Conservation (phyloP, 1,140 invertebrate genomes). For the Zaprionus davidi region DNA sequence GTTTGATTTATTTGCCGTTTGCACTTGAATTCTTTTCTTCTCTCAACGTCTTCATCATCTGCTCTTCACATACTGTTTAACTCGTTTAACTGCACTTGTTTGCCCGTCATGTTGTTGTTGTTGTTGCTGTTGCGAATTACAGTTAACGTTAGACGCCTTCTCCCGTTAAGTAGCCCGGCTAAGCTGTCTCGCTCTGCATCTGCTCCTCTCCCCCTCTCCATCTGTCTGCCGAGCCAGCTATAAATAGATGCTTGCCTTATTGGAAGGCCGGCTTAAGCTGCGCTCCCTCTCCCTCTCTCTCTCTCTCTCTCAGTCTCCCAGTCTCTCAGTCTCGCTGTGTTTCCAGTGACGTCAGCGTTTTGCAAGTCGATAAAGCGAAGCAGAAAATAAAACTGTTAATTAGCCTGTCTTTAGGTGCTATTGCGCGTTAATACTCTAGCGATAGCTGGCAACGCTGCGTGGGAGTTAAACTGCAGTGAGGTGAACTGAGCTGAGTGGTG, state of each 20-base stretch:
- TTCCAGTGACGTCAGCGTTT: slow-evolving; percentile 40
- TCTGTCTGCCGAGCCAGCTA: slow-evolving; percentile 29
- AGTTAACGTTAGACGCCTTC: slow-evolving; percentile 61
- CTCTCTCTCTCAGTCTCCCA: neutral
- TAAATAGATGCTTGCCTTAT: slow-evolving; percentile 54
- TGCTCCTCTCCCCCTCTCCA: neutral
- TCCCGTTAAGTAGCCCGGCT: slow-evolving; percentile 63
- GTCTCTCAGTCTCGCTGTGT: neutral
- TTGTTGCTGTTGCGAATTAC: slow-evolving; percentile 48
- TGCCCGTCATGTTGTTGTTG: slow-evolving; percentile 23
- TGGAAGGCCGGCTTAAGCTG: slow-evolving; percentile 35
- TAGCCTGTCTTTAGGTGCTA: slow-evolving; percentile 25
- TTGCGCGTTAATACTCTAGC: neutral
- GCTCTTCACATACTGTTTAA: slow-evolving; percentile 29
- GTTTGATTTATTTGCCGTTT: slow-evolving; percentile 79
- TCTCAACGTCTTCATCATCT: slow-evolving; percentile 14
- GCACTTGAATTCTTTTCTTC: slow-evolving; percentile 74
- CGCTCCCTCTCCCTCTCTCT: slow-evolving; percentile 6
- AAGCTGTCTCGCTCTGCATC: slow-evolving; percentile 13
- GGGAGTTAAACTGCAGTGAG: neutral
- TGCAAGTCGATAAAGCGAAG: neutral
- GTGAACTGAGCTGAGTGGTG: neutral
- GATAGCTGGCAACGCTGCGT: neutral
- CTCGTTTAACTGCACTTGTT: slow-evolving; percentile 79
- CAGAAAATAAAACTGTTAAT: slow-evolving; percentile 11